Base-by-base conservation (phyloP, 2,888 invertebrate genomes). In the Euphydryas editha region DNA sequence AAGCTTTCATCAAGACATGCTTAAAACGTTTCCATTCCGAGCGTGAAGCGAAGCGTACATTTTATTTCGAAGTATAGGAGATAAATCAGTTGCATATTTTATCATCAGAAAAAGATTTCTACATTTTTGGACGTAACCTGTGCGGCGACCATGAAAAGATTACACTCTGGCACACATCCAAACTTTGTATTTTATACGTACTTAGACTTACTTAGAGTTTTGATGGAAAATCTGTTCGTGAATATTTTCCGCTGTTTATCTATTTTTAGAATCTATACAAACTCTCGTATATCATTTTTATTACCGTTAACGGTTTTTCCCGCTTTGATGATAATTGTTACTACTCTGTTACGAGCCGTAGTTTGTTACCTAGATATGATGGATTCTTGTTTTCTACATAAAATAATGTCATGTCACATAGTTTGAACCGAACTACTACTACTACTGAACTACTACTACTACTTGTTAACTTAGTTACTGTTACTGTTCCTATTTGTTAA, bases 101-200 rank as follows among this genome's bases (percentile, higher is more conserved):
- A 73, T 70, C 64, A 68, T 71, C 69, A 75, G 73, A 67, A 68
- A 73, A 70, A 72, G 69, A 70, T 68, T 69, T 63, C 64, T 67
- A 66, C 69, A 72, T 70, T 72, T 72, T 69, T 67, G 71, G 61
- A 71, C 68, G 69, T 67, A 72, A 73, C 73, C 72, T 73, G 74
- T 65, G 68, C 73, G 69, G 71, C 62, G 44, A 72, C 70, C 74
- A 75, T 72, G 72, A 70, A 71, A 74, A 75, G 73, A 75, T 75
- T 72, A 71, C 65, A 58, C 61, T 69, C 73, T 75, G 75, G 75
- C 73, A 51, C 59, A 47, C 47, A 58, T 75, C 75, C 75, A 75
- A 75, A 59, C 64, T 67, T 63, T 11, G 15, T 62, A 64, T 66
- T 70, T 67, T 66, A 65, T 62, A 65, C 39, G 20, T 49, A 49